Evolutionary conservation across 2,888 invertebrate species (phyloP), one percentile per base, ranked within the genome.

Genomic region (Aporophyla lueneburgensis): DNA sequence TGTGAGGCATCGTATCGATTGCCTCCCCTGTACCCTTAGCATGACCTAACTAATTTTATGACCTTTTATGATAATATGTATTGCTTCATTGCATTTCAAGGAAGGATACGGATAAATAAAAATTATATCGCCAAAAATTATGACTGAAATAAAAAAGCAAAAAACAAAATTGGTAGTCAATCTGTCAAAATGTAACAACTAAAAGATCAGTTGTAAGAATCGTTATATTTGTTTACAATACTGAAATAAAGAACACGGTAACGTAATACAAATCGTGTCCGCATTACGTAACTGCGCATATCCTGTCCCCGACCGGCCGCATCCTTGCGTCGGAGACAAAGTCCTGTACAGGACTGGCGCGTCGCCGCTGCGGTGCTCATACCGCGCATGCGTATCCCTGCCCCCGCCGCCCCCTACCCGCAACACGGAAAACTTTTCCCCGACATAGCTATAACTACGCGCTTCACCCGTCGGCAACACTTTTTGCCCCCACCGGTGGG

Each of bases 401-500:
- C 90, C 92, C 90, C 93, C 91, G 86, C 89, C 79, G 77, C 90
- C 93, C 93, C 90, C 95, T 89, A 89, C 96, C 96, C 96, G 96
- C 96, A 96, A 96, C 96, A 96, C 95, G 96, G 95, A 96, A 96
- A 96, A 96, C 96, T 96, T 96, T 96, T 96, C 96, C 94, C 95
- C 91, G 87, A 96, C 96, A 96, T 95, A 96, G 95, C 95, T 96
- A 96, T 95, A 96, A 93, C 92, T 93, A 94, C 91, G 89, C 91
- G 92, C 92, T 93, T 94, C 95, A 94, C 95, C 96, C 95, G 96
- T 94, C 95, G 96, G 95, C 95, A 95, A 95, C 96, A 96, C 96
- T 96, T 96, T 96, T 96, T 96, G 96, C 96, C 96, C 92, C 96
- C 96, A 92, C 91, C 74, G 87, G 92, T 88, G 93, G 93, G 94